A percentile compares a stretch with the other conserved stretches of the same genome.
phyloP scores from a whole-genome alignment of 2,888 invertebrate genomes.

The Philereme vetulata region DNA sequence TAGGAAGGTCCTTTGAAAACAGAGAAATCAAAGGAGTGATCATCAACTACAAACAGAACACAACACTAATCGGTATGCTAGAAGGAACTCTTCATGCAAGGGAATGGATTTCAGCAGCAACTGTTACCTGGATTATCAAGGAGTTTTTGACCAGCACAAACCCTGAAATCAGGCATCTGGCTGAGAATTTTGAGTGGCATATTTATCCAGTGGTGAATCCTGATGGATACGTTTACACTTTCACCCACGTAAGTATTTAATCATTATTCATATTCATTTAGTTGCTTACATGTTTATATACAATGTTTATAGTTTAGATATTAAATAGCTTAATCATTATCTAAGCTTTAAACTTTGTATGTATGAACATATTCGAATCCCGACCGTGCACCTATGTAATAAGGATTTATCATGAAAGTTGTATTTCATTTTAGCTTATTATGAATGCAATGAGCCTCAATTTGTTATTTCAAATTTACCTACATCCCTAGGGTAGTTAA shows the following conservation, averaged over 20 bases:
- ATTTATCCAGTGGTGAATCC: conserved; percentile 89
- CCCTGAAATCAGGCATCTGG: conserved; percentile 78
- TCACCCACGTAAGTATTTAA: conserved; percentile 80
- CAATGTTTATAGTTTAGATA: too few species aligned
- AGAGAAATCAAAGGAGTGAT: conserved; percentile 83
- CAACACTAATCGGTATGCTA: conserved; percentile 77
- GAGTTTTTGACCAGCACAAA: conserved; percentile 86
- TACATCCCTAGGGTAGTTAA: too few species aligned
- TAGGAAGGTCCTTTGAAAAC: conserved; percentile 85
- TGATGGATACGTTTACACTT: conserved; percentile 89
- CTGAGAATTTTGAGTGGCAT: conserved; percentile 89
- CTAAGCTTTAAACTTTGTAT: too few species aligned
- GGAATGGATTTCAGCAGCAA: conserved; percentile 89
- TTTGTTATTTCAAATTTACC: too few species aligned
- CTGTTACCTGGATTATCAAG: conserved; percentile 87
- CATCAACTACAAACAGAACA: conserved; percentile 67
- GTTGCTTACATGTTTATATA: too few species aligned
- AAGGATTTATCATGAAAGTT: too few species aligned
- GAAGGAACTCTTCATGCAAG: conserved; percentile 88
- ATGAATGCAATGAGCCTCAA: too few species aligned
- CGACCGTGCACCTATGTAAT: too few species aligned
- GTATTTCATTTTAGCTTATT: too few species aligned
- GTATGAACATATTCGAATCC: too few species aligned
- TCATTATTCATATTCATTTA: too few species aligned
- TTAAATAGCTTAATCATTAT: too few species aligned